Conservation (phyloP, 2,113 vertebrate genomes). For the Mobula hypostoma region DNA sequence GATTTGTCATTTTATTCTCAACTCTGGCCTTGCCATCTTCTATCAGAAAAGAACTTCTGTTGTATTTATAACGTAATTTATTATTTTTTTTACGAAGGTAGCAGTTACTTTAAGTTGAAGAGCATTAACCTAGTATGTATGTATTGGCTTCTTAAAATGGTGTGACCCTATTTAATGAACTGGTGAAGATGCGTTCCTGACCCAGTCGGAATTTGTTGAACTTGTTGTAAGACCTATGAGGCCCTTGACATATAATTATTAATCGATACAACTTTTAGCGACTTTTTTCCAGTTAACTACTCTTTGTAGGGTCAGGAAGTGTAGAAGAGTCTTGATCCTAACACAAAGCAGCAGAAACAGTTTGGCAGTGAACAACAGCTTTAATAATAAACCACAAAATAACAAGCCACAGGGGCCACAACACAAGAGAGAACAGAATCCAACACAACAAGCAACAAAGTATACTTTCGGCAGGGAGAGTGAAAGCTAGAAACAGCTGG, state of each 20-base stretch:
- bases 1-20: constrained; percentile 1
- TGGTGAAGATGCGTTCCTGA: not conserved
- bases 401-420: too few relatives aligned
- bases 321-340: not conserved
- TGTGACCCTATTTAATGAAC: not conserved
- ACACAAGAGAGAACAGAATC: too few relatives aligned
- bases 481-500: too few relatives aligned
- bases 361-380: too few relatives aligned
- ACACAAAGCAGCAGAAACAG: too few relatives aligned
- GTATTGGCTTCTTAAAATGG: not conserved
- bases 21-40: not conserved
- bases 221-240: not conserved
- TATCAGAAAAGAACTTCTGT: not conserved
- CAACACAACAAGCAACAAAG: too few relatives aligned
- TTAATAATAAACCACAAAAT: too few relatives aligned
- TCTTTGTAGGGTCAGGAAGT: too few relatives aligned
- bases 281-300: not conserved
- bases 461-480: too few relatives aligned
- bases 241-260: not conserved
- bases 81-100: not conserved
- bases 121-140: not conserved
- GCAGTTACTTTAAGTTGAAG: not conserved
- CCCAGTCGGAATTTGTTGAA: not conserved
- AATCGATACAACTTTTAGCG: not conserved
- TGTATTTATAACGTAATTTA: not conserved